phyloP scores from a whole-genome alignment of 1,140 invertebrate genomes.

The Octopus bimaculoides region DNA sequence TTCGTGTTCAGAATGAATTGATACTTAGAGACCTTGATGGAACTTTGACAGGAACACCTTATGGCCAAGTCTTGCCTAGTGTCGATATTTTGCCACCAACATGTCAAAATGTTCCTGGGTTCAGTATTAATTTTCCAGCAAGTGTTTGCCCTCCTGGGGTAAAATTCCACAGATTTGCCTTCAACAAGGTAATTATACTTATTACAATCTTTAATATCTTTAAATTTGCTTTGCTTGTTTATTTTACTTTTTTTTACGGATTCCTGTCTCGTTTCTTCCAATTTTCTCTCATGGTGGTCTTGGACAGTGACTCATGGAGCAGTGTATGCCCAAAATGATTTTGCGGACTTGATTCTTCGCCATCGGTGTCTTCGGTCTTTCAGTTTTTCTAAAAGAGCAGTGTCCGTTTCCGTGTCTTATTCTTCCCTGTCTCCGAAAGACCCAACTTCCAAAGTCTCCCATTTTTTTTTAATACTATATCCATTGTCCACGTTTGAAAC shows the following conservation, averaged over 20 bases:
- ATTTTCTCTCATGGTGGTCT: too few species aligned
- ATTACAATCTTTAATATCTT: not conserved
- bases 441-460: too few species aligned
- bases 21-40: conserved; percentile 40
- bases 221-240: not conserved
- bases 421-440: too few species aligned
- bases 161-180: conserved; percentile 44
- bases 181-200: conserved; percentile 31
- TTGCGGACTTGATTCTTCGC: too few species aligned
- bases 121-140: not conserved
- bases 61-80: conserved; percentile 26
- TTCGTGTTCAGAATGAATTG: conserved; percentile 30
- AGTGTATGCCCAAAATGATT: too few species aligned
- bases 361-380: too few species aligned
- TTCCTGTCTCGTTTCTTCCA: not conserved
- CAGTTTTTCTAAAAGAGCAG: too few species aligned
- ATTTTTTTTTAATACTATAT: too few species aligned
- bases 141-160: conserved; percentile 24
- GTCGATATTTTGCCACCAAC: conserved; percentile 28
- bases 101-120: conserved; percentile 14
- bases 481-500: too few species aligned
- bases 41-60: conserved; percentile 28
- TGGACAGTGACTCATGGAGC: too few species aligned
- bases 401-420: too few species aligned
- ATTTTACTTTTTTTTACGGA: not conserved